Conservation (phyloP, 2,888 invertebrate genomes). For the Ligdia adustata region DNA sequence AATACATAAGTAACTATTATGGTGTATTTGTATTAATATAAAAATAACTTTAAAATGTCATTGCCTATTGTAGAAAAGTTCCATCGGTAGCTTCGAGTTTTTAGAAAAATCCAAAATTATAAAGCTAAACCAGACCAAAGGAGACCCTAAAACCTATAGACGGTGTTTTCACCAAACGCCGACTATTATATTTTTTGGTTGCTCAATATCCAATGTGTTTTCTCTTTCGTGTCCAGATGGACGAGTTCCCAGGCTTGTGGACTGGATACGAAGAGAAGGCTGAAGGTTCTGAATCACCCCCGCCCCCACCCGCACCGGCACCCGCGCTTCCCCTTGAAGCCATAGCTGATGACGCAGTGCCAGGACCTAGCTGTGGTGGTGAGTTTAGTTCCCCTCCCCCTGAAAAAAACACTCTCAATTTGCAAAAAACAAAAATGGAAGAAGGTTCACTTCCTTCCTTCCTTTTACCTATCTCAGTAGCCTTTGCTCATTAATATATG, state of each 20-base stretch:
- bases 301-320: slow-evolving; percentile 22
- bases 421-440: too few species aligned
- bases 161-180: too few species aligned
- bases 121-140: too few species aligned
- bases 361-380: slow-evolving; percentile 33
- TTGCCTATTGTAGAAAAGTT: background rate
- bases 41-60: background rate
- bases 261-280: slow-evolving; percentile 48
- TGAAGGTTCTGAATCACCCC: slow-evolving; percentile 47
- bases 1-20: too few species aligned
- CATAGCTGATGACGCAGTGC: slow-evolving; percentile 52
- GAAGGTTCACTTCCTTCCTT: too few species aligned
- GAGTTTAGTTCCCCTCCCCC: too few species aligned
- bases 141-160: too few species aligned
- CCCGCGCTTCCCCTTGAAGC: slow-evolving; percentile 13
- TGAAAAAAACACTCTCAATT: too few species aligned
- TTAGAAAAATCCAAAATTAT: too few species aligned
- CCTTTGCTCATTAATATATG: too few species aligned
- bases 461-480: too few species aligned
- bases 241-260: slow-evolving; percentile 47
- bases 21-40: background rate
- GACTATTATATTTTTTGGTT: background rate
- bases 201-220: background rate
- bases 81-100: background rate
- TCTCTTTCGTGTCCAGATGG: slow-evolving; percentile 29